phyloP scores from a whole-genome alignment of 2,113 vertebrate species.

The Chloroceryle aenea region DNA sequence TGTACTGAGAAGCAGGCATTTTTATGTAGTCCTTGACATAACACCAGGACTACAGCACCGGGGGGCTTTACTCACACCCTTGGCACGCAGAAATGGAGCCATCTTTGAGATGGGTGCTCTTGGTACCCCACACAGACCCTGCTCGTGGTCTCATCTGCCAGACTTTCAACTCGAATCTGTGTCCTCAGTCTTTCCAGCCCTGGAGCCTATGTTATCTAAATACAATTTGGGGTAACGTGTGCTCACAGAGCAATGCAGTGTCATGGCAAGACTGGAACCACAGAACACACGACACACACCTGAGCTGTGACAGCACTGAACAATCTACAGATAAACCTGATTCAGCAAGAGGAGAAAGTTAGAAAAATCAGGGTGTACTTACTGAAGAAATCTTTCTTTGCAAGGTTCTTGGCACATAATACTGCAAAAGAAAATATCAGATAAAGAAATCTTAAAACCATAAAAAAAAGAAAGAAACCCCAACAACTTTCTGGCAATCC shows the following conservation, averaged over 20 bases:
- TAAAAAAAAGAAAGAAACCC: not conserved
- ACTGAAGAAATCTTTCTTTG: constrained; percentile 99
- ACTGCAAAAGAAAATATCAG: constrained; percentile 82
- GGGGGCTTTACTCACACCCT: not conserved
- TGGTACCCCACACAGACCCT: not conserved
- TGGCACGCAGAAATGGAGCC: not conserved
- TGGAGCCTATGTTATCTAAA: not conserved
- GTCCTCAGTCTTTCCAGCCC: not conserved
- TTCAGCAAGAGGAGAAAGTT: not conserved
- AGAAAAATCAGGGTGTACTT: constrained; percentile 74
- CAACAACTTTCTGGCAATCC: not conserved
- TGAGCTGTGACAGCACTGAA: not conserved
- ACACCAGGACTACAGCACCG: not conserved
- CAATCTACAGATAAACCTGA: not conserved
- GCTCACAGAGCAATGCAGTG: not conserved
- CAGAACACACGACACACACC: not conserved
- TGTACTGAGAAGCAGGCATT: not conserved
- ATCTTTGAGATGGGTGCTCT: not conserved
- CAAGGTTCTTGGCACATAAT: constrained; percentile 98
- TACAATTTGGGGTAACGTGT: fast-evolving
- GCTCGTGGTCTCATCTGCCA: not conserved
- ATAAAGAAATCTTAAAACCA: not conserved
- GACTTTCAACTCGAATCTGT: not conserved
- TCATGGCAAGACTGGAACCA: not conserved
- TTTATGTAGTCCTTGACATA: not conserved